Base-by-base conservation (phyloP, 1,140 invertebrate genomes). In the Drosophila sechellia region DNA sequence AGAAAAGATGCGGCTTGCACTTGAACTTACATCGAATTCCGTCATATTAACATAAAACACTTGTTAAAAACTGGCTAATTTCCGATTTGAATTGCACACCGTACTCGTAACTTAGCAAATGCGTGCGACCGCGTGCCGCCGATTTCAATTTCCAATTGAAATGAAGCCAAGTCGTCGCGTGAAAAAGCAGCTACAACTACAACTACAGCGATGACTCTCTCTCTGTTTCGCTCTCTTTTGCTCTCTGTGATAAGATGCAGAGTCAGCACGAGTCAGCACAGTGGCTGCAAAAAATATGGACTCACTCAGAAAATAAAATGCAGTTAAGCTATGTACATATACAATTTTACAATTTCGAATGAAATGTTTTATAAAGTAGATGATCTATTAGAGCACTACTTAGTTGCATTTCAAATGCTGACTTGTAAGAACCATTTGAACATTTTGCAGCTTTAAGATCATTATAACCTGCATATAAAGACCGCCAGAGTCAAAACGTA, bases 131-230 rank as follows among this genome's bases (percentile, higher is more conserved):
- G 79, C 61, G 61, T 81, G 83, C 49, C 8, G 48, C 48, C 46
- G 66, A 68, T 85, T 85, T 75, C 61, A 59, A 85, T 86, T 86
- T 83, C 65, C 79, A 86, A 86, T 83, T 86, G 79, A 83, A 86
- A 87, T 83, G 75, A 86, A 86, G 84, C 31, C 2, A 15, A 50
- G n/a, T 83, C 58, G 63, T 58, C 76, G 75, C 75, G 58, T 61
- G 65, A 45, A 87, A 55, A 15, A 40, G 61, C 66, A 46, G 52
- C 78, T 58, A 70, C 59, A 54, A 22, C n/a, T 27, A 37, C 8
- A 13, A 31, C 27, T 31, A 27, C 25, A 27, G 0, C 1, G 20
- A 34, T 40, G 11, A 11, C 35, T 15, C 56, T 54, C 58, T 48
- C 20, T 2, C 17, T 17, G 17, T 17, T 17, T 22, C 20, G 20